These are phyloP conservation scores for Theocolax elegans DNA, from an alignment of 1,140 invertebrate genomes.

Conservation along the genomic window DNA sequence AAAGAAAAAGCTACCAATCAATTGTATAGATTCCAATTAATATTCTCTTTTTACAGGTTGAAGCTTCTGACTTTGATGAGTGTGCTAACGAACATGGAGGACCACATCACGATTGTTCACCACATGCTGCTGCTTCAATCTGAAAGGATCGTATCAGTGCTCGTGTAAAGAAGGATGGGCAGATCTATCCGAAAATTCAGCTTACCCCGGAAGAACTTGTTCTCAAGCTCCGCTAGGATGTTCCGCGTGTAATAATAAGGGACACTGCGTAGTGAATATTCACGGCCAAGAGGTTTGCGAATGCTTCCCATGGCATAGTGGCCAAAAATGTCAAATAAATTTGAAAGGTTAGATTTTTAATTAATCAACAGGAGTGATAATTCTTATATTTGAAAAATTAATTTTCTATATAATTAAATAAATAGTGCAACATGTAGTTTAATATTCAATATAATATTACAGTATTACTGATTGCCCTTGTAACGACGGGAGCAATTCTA, in stretches of 20 bases:
- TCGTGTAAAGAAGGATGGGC: constrained; percentile 83
- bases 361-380: too few relatives aligned
- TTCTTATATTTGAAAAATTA: too few relatives aligned
- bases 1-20: too few relatives aligned
- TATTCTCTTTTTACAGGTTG: too few relatives aligned
- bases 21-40: too few relatives aligned
- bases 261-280: constrained; percentile 78
- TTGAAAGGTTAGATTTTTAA: too few relatives aligned
- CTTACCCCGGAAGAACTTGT: constrained; percentile 84
- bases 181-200: constrained; percentile 81
- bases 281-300: constrained; percentile 77
- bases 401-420: neutral
- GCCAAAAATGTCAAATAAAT: constrained; percentile 83
- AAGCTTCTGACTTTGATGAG: constrained; percentile 82
- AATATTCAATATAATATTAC: constrained; percentile 22
- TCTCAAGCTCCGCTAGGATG: constrained; percentile 81
- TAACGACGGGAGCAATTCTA: constrained; percentile 77
- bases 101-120: constrained; percentile 82
- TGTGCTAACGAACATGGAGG: constrained; percentile 69
- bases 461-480: constrained; percentile 82
- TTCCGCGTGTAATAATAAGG: constrained; percentile 84
- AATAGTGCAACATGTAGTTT: too few relatives aligned
- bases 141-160: constrained; percentile 87
- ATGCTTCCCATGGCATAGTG: constrained; percentile 88
- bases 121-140: constrained; percentile 87